A percentile compares a stretch with the other conserved stretches of the same genome.
These are phyloP conservation scores for Enteromius afrohamiltoni DNA, from an alignment of 2,797 vertebrate genomes.

Conservation along the genomic window DNA sequence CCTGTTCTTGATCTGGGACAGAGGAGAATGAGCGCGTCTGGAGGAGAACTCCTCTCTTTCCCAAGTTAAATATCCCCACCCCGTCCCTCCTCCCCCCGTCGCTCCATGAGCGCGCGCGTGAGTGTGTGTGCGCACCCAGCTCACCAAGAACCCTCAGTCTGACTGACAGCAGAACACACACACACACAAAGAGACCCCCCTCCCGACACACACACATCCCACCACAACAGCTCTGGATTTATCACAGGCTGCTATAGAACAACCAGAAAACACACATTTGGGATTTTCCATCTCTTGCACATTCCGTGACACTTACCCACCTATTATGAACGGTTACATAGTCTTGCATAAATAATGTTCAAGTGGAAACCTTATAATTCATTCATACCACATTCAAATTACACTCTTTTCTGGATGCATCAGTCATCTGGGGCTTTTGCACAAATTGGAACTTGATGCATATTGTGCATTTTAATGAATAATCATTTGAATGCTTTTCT, in stretches of 20 bases:
- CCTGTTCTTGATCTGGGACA: conserved; percentile 31
- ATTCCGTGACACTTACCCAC: conserved; percentile 44
- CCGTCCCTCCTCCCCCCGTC: conserved; percentile 29
- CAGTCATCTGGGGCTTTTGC: neutral
- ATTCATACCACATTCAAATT: conserved; percentile 34
- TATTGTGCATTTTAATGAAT: conserved; percentile 15
- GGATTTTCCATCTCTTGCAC: conserved; percentile 58
- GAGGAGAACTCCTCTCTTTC: conserved; percentile 74
- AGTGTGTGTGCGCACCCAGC: conserved; percentile 28
- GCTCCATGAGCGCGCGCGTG: conserved; percentile 17
- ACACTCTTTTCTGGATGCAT: neutral
- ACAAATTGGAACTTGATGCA: neutral
- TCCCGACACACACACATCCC: conserved; percentile 55
- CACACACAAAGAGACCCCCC: conserved; percentile 26
- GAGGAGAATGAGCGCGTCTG: conserved; percentile 74
- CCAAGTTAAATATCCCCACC: conserved; percentile 82
- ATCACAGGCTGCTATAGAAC: conserved; percentile 76
- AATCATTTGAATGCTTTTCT: conserved; percentile 26
- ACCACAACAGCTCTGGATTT: conserved; percentile 70
- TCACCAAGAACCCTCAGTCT: conserved; percentile 58
- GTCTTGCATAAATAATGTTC: conserved; percentile 36
- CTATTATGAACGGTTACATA: conserved; percentile 27
- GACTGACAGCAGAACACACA: conserved; percentile 55
- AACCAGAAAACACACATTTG: conserved; percentile 45
- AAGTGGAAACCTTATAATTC: conserved; percentile 31